phyloP scores from a whole-genome alignment of 2,797 vertebrate genomes.

The Steatocranus sp. region DNA sequence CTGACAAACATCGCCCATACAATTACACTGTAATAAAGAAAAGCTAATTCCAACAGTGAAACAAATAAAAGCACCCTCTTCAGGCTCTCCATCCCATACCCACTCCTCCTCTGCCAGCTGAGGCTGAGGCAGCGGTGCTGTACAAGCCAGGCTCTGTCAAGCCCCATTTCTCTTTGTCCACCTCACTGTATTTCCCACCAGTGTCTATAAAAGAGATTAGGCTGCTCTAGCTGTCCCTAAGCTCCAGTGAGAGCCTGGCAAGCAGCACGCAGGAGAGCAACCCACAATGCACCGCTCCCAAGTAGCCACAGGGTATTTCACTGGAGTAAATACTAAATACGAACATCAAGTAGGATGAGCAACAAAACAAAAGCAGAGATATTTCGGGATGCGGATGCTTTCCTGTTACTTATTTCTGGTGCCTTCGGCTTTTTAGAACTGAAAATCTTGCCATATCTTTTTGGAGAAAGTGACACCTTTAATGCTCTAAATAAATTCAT shows the following conservation, averaged over 20 bases:
- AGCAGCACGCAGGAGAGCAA: slow-evolving; percentile 24
- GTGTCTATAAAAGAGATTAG: slow-evolving; percentile 53
- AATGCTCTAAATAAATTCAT: neutral
- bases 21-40: neutral
- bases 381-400: slow-evolving; percentile 31
- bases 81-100: slow-evolving; percentile 2
- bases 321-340: slow-evolving; percentile 32
- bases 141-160: slow-evolving; percentile 52
- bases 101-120: slow-evolving; percentile 3
- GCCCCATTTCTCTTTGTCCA: slow-evolving; percentile 49
- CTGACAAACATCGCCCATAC: neutral
- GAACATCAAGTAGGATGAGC: slow-evolving; percentile 20
- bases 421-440: neutral
- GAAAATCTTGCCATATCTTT: neutral
- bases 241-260: slow-evolving; percentile 26
- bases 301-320: slow-evolving; percentile 34
- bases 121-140: slow-evolving; percentile 18
- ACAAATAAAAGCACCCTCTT: neutral
- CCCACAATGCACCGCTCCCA: slow-evolving; percentile 9
- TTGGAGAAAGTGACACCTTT: neutral
- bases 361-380: slow-evolving; percentile 17
- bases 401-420: neutral
- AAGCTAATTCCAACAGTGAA: neutral
- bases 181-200: slow-evolving; percentile 51
- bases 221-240: slow-evolving; percentile 49